These are phyloP conservation scores for Lates japonicus DNA, from an alignment of 2,797 vertebrate genomes.

Conservation along the genomic window DNA sequence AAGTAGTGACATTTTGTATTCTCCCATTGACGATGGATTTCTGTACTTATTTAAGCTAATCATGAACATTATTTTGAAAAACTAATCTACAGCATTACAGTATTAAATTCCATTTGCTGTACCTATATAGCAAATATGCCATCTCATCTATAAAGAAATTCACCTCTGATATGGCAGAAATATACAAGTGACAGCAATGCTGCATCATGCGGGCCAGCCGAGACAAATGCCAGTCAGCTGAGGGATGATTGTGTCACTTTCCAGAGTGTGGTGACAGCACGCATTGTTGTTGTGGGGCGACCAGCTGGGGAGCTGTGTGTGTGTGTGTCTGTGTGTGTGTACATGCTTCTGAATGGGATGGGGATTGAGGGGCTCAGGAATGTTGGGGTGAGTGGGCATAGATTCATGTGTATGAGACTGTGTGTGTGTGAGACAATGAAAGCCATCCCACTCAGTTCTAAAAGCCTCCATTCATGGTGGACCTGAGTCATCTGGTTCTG, in stretches of 20 bases:
- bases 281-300: constrained; percentile 69
- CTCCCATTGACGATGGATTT: background rate
- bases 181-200: constrained; percentile 18
- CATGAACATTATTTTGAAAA: background rate
- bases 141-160: background rate
- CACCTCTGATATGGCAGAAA: constrained; percentile 12
- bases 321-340: constrained; percentile 38
- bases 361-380: constrained; percentile 66
- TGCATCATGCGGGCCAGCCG: constrained; percentile 56
- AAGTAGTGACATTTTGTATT: background rate
- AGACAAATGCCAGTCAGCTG: constrained; percentile 71
- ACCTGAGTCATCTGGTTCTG: constrained; percentile 68
- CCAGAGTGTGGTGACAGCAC: constrained; percentile 65
- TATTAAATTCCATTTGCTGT: background rate
- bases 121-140: background rate
- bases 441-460: constrained; percentile 64
- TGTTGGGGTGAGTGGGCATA: constrained; percentile 62
- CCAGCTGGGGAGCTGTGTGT: constrained; percentile 42
- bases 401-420: constrained; percentile 53
- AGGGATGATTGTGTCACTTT: constrained; percentile 73
- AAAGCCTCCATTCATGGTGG: constrained; percentile 78
- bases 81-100: background rate
- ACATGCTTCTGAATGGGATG: constrained; percentile 42
- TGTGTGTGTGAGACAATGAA: constrained; percentile 68
- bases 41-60: background rate